These are phyloP conservation scores for Mycalesis mineus DNA, from an alignment of 2,888 invertebrate species.

Conservation along the genomic window DNA sequence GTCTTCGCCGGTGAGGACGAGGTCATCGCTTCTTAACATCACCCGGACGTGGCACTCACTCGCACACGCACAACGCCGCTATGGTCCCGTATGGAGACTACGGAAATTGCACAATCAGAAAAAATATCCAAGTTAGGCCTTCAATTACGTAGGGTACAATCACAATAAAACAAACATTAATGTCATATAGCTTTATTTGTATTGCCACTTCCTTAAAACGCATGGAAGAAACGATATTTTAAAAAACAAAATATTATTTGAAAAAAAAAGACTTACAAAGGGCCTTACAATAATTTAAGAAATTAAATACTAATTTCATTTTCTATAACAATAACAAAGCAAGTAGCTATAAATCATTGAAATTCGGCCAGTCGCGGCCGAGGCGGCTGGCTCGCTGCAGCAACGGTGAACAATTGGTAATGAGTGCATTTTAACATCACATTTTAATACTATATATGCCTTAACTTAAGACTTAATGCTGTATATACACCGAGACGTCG, in stretches of 20 bases:
- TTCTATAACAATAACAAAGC: constrained; percentile 72
- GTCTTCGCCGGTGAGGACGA: too few relatives aligned
- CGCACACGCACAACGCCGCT: too few relatives aligned
- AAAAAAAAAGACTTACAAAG: too few relatives aligned
- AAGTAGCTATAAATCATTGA: constrained; percentile 40
- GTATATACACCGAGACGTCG: background rate
- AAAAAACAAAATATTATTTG: constrained; percentile 59
- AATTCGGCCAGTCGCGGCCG: background rate
- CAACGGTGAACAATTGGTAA: constrained; percentile 20
- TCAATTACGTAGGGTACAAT: too few relatives aligned
- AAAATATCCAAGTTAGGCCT: too few relatives aligned
- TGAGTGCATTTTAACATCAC: constrained; percentile 12
- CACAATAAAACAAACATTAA: constrained; percentile 12
- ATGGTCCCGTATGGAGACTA: too few relatives aligned
- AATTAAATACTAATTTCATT: constrained; percentile 63
- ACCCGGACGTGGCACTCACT: too few relatives aligned
- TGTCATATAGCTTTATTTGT: constrained; percentile 50
- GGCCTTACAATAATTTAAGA: constrained; percentile 55
- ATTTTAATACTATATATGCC: constrained; percentile 1
- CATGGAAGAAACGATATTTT: constrained; percentile 68
- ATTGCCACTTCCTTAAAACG: constrained; percentile 73
- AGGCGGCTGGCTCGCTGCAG: background rate
- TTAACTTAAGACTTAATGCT: background rate
- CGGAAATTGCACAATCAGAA: too few relatives aligned
- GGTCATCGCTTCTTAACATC: too few relatives aligned